Conservation (phyloP, 2,797 vertebrate species). For the Pteronotus mesoamericanus region DNA sequence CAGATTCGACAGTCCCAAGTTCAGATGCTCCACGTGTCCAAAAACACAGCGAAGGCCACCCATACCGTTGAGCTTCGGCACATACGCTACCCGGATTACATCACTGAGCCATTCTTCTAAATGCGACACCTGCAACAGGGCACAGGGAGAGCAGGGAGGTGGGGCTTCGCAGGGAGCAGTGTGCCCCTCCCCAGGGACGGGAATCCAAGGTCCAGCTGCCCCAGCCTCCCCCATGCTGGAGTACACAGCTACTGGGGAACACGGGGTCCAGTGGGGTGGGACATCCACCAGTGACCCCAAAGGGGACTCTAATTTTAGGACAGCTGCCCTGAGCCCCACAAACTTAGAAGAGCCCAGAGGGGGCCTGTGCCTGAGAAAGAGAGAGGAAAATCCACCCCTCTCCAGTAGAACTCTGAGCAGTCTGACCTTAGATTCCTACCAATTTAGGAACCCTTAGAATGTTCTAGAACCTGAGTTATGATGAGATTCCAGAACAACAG, state of each 20-base stretch:
- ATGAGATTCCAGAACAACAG: not conserved
- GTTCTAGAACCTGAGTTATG: constrained; percentile 29
- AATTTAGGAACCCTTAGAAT: not conserved
- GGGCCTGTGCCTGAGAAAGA: not conserved
- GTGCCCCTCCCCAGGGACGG: not conserved
- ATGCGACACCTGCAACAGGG: constrained; percentile 14
- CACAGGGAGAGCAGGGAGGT: accelerated
- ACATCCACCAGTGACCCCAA: not conserved
- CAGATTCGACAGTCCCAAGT: not conserved
- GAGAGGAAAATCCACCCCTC: not conserved
- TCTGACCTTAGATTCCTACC: not conserved
- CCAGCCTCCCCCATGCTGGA: not conserved
- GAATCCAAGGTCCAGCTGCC: not conserved
- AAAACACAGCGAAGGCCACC: not conserved
- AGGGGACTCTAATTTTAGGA: not conserved
- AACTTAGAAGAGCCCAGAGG: not conserved
- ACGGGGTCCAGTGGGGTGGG: not conserved
- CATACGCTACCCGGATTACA: constrained; percentile 37
- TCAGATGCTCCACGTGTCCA: not conserved
- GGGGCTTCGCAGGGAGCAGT: not conserved
- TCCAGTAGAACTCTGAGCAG: not conserved
- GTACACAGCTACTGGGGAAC: not conserved
- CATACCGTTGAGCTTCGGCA: constrained; percentile 75
- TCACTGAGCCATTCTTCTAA: constrained; percentile 71
- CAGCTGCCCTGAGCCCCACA: not conserved